Evolutionary conservation across 1,140 invertebrate species (phyloP).

Genomic region (Potamilus streckersoni): DNA sequence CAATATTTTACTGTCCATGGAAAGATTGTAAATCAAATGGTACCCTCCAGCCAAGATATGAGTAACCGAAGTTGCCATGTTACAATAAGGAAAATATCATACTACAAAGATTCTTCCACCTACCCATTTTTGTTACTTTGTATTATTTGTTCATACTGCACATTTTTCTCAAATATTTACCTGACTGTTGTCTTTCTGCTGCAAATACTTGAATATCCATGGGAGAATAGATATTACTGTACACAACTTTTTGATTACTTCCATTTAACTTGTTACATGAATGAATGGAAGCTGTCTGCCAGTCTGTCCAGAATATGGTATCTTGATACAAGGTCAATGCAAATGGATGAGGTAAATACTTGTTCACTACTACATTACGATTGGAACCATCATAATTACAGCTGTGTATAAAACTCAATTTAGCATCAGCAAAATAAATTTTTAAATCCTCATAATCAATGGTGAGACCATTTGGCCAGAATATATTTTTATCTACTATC

Average conservation of each 20-base stretch:
- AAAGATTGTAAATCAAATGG: too few species aligned
- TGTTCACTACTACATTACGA: conserved; percentile 75
- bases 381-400: conserved; percentile 83
- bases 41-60: too few species aligned
- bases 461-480: conserved; percentile 74
- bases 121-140: too few species aligned
- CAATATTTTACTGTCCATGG: too few species aligned
- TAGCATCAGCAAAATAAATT: conserved; percentile 94
- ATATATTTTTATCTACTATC: conserved; percentile 80
- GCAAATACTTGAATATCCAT: conserved; percentile 66
- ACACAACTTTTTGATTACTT: conserved; percentile 74
- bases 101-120: too few species aligned
- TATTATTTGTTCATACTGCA: too few species aligned
- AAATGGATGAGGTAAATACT: conserved; percentile 71
- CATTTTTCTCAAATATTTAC: conserved; percentile 32
- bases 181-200: conserved; percentile 53
- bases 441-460: conserved; percentile 85
- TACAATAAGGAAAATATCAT: too few species aligned
- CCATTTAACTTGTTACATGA: conserved; percentile 70
- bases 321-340: conserved; percentile 59
- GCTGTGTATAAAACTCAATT: conserved; percentile 62
- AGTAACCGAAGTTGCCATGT: too few species aligned
- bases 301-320: conserved; percentile 65
- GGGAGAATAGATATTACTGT: conserved; percentile 71
- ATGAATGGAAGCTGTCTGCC: conserved; percentile 74